A percentile compares a stretch with the other conserved stretches of the same genome.
These are phyloP conservation scores for Ophion ellenae DNA, from an alignment of 2,888 invertebrate species.

Conservation along the genomic window DNA sequence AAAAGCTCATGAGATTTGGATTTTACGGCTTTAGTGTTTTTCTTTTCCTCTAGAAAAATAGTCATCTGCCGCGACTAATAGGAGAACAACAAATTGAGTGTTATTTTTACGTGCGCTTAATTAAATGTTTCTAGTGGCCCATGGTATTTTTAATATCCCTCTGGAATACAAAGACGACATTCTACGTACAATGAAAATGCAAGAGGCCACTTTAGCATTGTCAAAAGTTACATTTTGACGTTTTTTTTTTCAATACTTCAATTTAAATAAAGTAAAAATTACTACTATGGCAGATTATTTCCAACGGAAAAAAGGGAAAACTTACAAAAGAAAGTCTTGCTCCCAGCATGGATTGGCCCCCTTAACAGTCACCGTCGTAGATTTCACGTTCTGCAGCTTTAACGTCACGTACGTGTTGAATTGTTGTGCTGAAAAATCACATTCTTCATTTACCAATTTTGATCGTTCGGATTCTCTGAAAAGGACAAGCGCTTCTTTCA, in stretches of 20 bases:
- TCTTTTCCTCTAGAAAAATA: not conserved
- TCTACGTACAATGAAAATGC: not conserved
- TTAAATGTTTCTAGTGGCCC: not conserved
- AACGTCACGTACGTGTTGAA: constrained; percentile 98
- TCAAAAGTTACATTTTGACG: not conserved
- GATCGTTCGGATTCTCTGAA: constrained; percentile 33
- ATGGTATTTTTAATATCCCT: not conserved
- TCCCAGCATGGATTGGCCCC: constrained; percentile 98
- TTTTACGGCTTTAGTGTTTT: not conserved
- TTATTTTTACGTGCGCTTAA: too few species aligned
- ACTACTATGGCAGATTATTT: not conserved
- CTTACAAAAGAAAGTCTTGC: constrained; percentile 99
- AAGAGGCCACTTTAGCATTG: not conserved
- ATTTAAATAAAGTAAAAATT: too few species aligned
- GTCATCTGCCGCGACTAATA: not conserved
- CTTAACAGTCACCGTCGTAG: constrained; percentile 98
- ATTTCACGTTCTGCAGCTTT: constrained; percentile 99
- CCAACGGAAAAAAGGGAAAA: constrained; percentile 77
- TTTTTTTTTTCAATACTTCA: too few species aligned
- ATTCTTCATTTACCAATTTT: constrained; percentile 56
- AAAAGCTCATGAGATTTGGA: not conserved
- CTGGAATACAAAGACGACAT: not conserved
- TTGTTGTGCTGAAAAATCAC: constrained; percentile 90
- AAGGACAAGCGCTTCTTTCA: constrained; percentile 22
- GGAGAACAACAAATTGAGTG: too few species aligned